Evolutionary conservation across 1,140 invertebrate genomes (phyloP).

Genomic region (Bactericera cockerelli): DNA sequence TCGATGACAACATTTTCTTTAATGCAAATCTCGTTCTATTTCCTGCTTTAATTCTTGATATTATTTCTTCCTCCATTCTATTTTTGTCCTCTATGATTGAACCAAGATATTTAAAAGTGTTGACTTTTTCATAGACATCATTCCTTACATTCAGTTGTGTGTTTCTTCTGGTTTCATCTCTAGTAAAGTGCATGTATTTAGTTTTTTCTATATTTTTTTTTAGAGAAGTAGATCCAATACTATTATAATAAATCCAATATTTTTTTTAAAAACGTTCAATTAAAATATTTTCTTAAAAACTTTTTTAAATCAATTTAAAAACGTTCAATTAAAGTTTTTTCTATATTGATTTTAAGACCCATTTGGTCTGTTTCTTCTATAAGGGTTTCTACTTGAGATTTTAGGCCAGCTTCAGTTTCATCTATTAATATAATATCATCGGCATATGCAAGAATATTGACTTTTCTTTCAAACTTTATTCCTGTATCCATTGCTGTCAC

Average conservation of each 20-base stretch:
- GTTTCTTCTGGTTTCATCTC: not conserved
- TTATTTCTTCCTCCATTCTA: not conserved
- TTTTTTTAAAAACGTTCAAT: no score
- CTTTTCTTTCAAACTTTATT: conserved; percentile 7
- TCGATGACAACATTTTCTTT: not conserved
- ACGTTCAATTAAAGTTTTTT: no score
- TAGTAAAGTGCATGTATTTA: conserved; percentile 2
- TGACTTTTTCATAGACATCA: not conserved
- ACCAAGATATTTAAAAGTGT: not conserved
- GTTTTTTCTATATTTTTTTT: conserved; percentile 12
- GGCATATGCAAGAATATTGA: conserved; percentile 13
- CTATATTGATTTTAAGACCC: conserved; percentile 8
- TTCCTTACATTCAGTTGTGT: not conserved
- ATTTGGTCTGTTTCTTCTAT: conserved; percentile 10
- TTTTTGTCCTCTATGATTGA: not conserved
- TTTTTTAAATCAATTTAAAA: no score
- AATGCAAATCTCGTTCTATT: conserved; percentile 1
- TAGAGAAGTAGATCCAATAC: no score
- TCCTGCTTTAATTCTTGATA: not conserved
- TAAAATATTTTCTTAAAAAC: no score
- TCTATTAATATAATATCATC: conserved; percentile 13
- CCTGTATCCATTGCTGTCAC: not conserved
- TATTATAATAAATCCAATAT: no score
- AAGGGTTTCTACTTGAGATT: not conserved
- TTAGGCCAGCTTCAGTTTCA: conserved; percentile 11